These are phyloP conservation scores for Peromyscus attwateri DNA, from an alignment of 2,797 vertebrate genomes.

Conservation along the genomic window DNA sequence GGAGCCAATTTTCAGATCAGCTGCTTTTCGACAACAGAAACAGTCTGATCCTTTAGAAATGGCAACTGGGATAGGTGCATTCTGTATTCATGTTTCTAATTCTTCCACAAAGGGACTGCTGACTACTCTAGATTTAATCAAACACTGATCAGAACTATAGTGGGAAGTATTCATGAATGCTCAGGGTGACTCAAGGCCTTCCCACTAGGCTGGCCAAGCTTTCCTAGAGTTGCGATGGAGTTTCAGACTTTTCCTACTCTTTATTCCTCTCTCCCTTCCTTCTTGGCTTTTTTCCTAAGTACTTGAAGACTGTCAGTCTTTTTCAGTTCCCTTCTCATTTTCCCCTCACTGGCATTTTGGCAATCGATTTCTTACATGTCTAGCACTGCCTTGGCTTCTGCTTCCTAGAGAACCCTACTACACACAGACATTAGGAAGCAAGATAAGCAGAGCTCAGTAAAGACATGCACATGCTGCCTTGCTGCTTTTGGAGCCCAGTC, in stretches of 20 bases:
- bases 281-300: conserved; percentile 1
- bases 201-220: neutral
- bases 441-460: neutral
- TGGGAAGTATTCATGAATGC: neutral
- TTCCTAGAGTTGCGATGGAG: neutral
- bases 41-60: neutral
- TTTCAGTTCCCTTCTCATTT: neutral
- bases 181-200: neutral
- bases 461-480: neutral
- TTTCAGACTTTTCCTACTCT: neutral
- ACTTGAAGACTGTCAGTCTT: neutral
- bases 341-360: neutral
- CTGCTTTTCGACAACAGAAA: neutral
- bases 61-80: neutral
- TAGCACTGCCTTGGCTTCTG: conserved; percentile 38
- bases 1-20: conserved; percentile 42
- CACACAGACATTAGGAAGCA: conserved; percentile 4
- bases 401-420: neutral
- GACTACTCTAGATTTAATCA: neutral
- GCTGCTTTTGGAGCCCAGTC: neutral
- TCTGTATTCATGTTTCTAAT: neutral
- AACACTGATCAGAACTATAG: neutral
- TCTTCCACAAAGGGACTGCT: neutral
- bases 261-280: neutral
- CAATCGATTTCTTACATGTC: conserved; percentile 2